Conservation (phyloP, 2,797 vertebrate genomes). For the Momotus momota region DNA sequence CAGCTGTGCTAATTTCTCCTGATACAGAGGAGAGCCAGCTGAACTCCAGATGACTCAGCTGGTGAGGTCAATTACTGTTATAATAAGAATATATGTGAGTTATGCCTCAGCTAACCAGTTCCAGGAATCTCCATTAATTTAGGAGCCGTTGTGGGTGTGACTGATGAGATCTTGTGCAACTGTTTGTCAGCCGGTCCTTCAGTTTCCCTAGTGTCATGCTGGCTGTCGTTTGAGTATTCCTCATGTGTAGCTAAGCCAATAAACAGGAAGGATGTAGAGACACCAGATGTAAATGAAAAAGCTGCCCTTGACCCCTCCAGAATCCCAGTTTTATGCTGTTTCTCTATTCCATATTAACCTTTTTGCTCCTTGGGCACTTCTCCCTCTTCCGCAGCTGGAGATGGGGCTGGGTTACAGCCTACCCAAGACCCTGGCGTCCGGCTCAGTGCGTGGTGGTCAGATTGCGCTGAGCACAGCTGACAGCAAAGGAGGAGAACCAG, state of each 20-base stretch:
- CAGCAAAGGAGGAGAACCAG: accelerated
- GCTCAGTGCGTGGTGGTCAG: neutral
- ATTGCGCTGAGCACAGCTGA: neutral
- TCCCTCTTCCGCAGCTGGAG: neutral
- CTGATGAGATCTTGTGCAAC: neutral
- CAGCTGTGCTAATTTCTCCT: neutral
- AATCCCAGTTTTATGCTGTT: neutral
- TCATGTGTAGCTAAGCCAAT: neutral
- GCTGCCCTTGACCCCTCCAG: neutral
- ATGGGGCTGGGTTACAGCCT: accelerated
- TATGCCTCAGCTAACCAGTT: neutral
- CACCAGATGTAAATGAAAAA: neutral
- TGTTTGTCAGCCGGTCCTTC: neutral
- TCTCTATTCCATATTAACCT: neutral
- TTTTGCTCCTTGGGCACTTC: neutral
- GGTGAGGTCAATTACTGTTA: neutral
- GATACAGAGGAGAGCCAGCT: neutral
- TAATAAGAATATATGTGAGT: neutral
- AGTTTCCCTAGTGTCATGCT: neutral
- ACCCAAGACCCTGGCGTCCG: accelerated
- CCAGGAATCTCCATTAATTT: neutral
- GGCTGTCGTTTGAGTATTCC: neutral
- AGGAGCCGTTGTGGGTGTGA: neutral
- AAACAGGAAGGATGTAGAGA: neutral
- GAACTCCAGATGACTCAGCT: neutral